phyloP scores from a whole-genome alignment of 37 sponge, comb jelly and placozoan genomes.

The Halisarca cf. caerulea region DNA sequence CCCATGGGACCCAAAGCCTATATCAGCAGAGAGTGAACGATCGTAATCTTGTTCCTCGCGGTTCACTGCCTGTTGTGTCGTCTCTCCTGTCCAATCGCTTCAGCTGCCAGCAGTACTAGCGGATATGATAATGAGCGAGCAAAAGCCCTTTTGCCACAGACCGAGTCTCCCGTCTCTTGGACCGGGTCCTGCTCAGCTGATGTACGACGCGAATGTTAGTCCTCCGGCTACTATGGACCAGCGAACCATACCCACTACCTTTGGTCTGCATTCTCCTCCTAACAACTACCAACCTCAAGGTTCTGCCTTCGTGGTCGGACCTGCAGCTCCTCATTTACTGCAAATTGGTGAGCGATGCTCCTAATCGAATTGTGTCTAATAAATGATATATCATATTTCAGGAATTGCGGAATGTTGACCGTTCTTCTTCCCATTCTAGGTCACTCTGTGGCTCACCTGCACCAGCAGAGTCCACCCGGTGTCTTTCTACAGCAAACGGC shows the following conservation, averaged over 20 bases:
- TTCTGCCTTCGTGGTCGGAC: constrained; percentile 43
- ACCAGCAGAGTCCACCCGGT: constrained; percentile 17
- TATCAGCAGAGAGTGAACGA: neutral
- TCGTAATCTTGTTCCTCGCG: too few relatives aligned
- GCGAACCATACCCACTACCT: neutral
- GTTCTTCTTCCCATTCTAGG: neutral
- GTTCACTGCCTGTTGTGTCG: too few relatives aligned
- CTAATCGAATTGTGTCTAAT: neutral
- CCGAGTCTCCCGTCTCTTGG: neutral
- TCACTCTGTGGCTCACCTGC: constrained; percentile 14
- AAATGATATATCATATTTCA: too few relatives aligned
- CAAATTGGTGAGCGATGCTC: constrained; percentile 43
- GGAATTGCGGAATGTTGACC: neutral
- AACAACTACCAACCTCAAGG: constrained; percentile 14
- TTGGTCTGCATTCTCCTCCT: neutral
- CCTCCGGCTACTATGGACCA: constrained; percentile 8
- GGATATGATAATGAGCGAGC: constrained; percentile 33
- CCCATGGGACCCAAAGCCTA: constrained; percentile 15
- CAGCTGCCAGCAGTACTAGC: neutral
- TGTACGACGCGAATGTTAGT: neutral
- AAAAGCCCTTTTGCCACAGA: constrained; percentile 1
- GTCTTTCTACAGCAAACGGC: constrained; percentile 21
- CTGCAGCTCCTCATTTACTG: constrained; percentile 51
- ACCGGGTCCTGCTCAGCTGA: neutral
- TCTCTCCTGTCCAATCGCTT: neutral